These are phyloP conservation scores for Drosophila quasianomalipes DNA, from an alignment of 2,888 invertebrate species.

Conservation along the genomic window DNA sequence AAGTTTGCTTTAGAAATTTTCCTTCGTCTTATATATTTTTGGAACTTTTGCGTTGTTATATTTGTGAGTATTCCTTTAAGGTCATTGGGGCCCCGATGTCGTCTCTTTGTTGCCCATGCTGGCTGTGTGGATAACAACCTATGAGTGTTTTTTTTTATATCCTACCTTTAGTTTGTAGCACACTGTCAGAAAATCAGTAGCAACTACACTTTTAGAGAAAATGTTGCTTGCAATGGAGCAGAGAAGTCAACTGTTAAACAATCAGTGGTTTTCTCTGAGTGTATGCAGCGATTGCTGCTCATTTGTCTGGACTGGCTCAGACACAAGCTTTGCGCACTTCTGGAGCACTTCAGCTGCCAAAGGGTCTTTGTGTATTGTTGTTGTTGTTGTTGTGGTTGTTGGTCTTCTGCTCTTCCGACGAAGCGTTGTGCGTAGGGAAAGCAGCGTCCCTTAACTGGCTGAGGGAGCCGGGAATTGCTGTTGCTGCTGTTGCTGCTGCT, in stretches of 20 bases:
- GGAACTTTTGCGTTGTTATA: background rate
- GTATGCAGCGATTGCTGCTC: conserved; percentile 63
- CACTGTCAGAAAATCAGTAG: conserved; percentile 43
- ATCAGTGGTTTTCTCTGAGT: conserved; percentile 37
- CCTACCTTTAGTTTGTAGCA: conserved; percentile 26
- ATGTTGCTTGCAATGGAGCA: background rate
- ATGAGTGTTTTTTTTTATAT: conserved; percentile 31
- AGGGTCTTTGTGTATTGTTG: conserved; percentile 23
- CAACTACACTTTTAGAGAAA: background rate
- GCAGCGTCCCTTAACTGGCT: conserved; percentile 39
- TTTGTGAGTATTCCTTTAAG: background rate
- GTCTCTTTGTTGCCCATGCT: conserved; percentile 23
- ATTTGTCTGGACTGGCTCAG: conserved; percentile 76
- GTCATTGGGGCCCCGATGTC: background rate
- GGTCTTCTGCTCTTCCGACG: conserved; percentile 33
- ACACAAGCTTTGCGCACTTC: conserved; percentile 80
- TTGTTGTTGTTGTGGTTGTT: conserved; percentile 35
- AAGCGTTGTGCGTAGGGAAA: conserved; percentile 58
- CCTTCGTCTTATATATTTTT: background rate
- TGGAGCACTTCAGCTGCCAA: conserved; percentile 79
- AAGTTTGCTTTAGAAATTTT: background rate
- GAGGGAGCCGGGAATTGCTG: conserved; percentile 8
- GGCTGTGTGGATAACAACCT: conserved; percentile 56
- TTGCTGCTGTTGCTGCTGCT: background rate
- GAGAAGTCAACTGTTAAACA: background rate